These are phyloP conservation scores for Chlamydotis undulata DNA, from an alignment of 2,113 vertebrate species.

Conservation along the genomic window DNA sequence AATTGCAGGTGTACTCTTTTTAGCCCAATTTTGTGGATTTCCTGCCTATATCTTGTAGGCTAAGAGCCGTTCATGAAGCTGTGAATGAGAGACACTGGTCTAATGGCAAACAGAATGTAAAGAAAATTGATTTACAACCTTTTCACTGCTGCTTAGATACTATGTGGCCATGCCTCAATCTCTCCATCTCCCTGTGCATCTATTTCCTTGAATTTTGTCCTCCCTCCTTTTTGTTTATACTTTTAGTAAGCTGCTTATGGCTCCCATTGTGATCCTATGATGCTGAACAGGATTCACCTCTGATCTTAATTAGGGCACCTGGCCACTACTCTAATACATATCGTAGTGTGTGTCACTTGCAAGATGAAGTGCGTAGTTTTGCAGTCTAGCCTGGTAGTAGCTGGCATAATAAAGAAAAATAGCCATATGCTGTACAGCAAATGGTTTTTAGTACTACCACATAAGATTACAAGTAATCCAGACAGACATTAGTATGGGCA, in stretches of 20 bases:
- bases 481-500: not conserved
- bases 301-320: not conserved
- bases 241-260: not conserved
- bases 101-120: not conserved
- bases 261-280: not conserved
- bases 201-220: not conserved
- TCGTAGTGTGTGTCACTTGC: not conserved
- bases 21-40: not conserved
- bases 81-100: not conserved
- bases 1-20: not conserved
- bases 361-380: not conserved
- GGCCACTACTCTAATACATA: not conserved
- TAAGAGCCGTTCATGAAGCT: not conserved
- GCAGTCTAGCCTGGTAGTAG: not conserved
- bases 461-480: not conserved
- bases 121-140: not conserved
- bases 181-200: not conserved
- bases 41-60: not conserved
- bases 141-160: not conserved
- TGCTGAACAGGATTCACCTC: not conserved
- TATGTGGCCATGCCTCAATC: not conserved
- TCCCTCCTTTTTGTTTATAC: not conserved
- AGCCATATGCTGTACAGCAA: not conserved
- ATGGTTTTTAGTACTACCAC: not conserved
- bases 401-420: conserved; percentile 26